Evolutionary conservation across 2,797 vertebrate species (phyloP).

Genomic region (Muscicapa striata): DNA sequence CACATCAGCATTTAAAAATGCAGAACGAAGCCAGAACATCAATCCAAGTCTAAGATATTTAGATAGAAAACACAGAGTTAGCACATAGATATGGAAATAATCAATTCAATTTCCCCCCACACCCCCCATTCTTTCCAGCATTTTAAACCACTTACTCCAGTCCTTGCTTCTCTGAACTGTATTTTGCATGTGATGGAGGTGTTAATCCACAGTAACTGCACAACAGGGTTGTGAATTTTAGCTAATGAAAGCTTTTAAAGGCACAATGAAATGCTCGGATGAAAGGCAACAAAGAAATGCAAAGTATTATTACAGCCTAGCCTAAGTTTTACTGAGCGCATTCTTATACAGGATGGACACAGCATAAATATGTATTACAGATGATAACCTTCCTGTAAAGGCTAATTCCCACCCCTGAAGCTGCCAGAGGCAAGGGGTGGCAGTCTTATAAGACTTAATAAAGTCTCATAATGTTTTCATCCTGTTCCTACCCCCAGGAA

Average conservation of each 20-base stretch:
- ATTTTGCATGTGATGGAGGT: constrained; percentile 51
- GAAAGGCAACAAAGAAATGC: constrained; percentile 42
- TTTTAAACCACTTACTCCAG: constrained; percentile 48
- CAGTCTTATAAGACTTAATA: constrained; percentile 8
- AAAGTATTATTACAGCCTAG: constrained; percentile 18
- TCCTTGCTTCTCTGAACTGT: constrained; percentile 21
- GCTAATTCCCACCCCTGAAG: constrained; percentile 26
- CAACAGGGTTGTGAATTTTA: constrained; percentile 58
- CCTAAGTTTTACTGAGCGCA: constrained; percentile 35
- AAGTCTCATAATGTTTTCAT: constrained; percentile 35
- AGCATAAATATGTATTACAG: constrained; percentile 35
- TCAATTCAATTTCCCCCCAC: not conserved
- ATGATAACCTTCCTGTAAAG: constrained; percentile 8
- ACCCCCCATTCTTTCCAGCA: not conserved
- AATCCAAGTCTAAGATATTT: not conserved
- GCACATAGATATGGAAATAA: constrained; percentile 3
- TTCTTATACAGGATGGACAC: constrained; percentile 40
- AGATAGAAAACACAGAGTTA: constrained; percentile 7
- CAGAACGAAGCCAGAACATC: not conserved
- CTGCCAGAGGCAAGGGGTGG: constrained; percentile 39
- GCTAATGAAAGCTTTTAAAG: constrained; percentile 67
- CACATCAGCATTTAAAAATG: not conserved
- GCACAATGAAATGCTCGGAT: constrained; percentile 39
- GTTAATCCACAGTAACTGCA: constrained; percentile 52
- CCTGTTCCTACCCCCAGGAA: not conserved